Evolutionary conservation across 2,797 vertebrate species (phyloP).

Genomic region (Falco concolor): DNA sequence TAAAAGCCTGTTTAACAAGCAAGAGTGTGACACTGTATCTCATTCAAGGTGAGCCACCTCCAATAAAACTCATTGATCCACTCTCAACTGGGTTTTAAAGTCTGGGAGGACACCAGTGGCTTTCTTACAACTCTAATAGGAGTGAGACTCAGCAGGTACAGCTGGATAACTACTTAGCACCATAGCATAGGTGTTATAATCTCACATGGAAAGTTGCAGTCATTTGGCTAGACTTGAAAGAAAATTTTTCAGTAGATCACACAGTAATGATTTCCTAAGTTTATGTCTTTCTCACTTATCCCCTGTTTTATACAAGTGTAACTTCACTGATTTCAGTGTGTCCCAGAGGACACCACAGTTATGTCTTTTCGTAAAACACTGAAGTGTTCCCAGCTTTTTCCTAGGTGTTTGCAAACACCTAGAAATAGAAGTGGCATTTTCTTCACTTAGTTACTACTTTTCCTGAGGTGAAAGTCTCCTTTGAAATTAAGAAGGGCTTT

Average conservation of each 20-base stretch:
- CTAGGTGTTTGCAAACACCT: background rate
- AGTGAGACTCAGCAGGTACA: background rate
- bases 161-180: constrained; percentile 4
- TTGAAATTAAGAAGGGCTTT: background rate
- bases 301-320: background rate
- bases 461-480: background rate
- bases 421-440: background rate
- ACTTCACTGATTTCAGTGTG: background rate
- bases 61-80: constrained; percentile 54
- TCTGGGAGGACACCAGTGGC: background rate
- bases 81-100: constrained; percentile 40
- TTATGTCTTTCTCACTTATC: background rate
- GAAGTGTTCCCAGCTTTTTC: background rate
- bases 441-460: background rate
- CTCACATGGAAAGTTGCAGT: background rate
- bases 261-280: background rate
- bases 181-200: background rate
- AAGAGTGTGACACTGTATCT: constrained; percentile 57
- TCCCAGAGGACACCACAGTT: background rate
- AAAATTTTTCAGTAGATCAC: background rate
- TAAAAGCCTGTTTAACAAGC: constrained; percentile 69
- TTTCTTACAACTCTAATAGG: constrained; percentile 27
- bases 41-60: constrained; percentile 62
- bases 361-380: background rate
- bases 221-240: background rate